Percentiles rank a stretch among this genome's conserved stretches.
These are phyloP conservation scores for Schizaphis graminum DNA, from an alignment of 2,888 invertebrate genomes.

Conservation along the genomic window DNA sequence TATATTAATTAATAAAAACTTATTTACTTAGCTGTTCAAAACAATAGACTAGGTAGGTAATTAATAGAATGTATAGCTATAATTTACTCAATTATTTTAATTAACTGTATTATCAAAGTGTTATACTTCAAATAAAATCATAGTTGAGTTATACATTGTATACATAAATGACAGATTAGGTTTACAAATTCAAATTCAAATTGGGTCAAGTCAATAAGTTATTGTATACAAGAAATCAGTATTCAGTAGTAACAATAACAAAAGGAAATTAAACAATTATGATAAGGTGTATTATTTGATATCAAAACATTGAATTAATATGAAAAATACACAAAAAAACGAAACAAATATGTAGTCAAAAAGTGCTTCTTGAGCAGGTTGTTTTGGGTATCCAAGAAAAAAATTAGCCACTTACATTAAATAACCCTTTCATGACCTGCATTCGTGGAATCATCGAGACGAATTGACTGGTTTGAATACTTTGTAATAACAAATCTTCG, in stretches of 20 bases:
- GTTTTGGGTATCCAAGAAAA: background rate
- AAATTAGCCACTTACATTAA: conserved; percentile 25
- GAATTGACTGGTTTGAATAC: background rate
- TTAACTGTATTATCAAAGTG: background rate
- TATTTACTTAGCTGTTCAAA: background rate
- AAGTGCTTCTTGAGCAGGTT: background rate
- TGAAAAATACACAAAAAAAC: background rate
- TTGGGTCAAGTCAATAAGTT: conserved; percentile 53
- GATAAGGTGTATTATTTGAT: background rate
- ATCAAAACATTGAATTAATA: background rate
- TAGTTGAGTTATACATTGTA: background rate
- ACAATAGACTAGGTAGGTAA: background rate
- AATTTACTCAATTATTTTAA: background rate
- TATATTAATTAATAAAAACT: background rate
- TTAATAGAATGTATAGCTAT: background rate
- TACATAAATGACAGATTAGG: background rate
- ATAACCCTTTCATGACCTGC: conserved; percentile 1
- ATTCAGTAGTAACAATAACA: background rate
- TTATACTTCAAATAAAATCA: background rate
- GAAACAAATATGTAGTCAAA: background rate
- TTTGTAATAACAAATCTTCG: background rate
- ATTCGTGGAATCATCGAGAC: background rate
- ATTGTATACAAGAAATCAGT: background rate
- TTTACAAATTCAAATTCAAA: conserved; percentile 11
- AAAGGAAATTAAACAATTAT: background rate